Base-by-base conservation (phyloP, 2,888 invertebrate species). In the Lamproptera curius region DNA sequence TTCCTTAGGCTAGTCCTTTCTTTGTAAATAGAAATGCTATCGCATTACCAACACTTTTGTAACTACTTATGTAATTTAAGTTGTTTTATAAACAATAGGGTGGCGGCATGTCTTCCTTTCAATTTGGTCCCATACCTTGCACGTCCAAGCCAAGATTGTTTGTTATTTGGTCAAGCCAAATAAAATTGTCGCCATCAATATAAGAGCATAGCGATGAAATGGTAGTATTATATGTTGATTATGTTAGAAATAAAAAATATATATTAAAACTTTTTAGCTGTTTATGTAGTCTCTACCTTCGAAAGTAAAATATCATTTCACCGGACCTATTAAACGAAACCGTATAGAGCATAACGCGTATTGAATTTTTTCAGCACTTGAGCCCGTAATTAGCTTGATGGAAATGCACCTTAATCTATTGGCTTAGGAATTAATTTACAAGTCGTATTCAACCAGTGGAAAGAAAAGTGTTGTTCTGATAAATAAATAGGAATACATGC, bases 261-360 rank as follows among this genome's bases (percentile, higher is more conserved):
- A 23, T 23, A 23, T 23, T 23, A 23, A 23, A 8, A 23, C 23
- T 23, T 28, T 28, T 2, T 9, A 6, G 28, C 1, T 34, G 20
- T 35, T 15, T 15, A 16, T 49, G 49, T n/a, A 31, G 15, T 28
- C 49, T 46, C 54, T 75, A 74, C 72, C 63, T 67, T 70, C 62
- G 82, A 84, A 84, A 84, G 84, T 82, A 80, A 83, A 78, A 78
- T 78, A 81, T 71, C 69, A 76, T 75, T 76, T 73, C 70, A 70
- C 59, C 59, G 65, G 65, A 72, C 67, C 62, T 68, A 75, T 74
- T 73, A 70, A 70, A 66, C 65, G 62, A 65, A 65, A 65, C 60
- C 52, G 62, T 54, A 63, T 49, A 61, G 58, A 58, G 61, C 62
- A 59, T 65, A 62, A 62, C 58, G 58, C 58, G 60, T 62, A 63